A percentile compares a stretch with the other conserved stretches of the same genome.
These are phyloP conservation scores for Epirrhoe alternata DNA, from an alignment of 2,888 invertebrate genomes.

Conservation along the genomic window DNA sequence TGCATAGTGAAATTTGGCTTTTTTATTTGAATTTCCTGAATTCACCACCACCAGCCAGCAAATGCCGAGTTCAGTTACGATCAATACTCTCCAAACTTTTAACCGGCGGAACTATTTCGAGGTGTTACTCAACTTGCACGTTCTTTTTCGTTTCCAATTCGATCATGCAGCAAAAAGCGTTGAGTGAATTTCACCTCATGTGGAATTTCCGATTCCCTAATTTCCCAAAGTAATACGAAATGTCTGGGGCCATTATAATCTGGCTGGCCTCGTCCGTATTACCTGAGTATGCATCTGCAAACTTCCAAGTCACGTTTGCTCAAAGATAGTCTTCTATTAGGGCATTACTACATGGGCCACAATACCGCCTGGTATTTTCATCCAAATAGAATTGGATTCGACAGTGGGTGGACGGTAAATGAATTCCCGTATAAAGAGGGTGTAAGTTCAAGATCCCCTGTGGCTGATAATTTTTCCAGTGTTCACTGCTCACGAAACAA, in stretches of 20 bases:
- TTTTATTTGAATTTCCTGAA: background rate
- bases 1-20: background rate
- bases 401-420: background rate
- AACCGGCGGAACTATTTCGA: slow-evolving; percentile 13
- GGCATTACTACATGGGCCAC: background rate
- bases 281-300: slow-evolving; percentile 14
- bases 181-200: slow-evolving; percentile 13
- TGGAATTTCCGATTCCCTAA: slow-evolving; percentile 7
- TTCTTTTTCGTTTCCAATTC: slow-evolving; percentile 11
- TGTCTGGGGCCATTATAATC: slow-evolving; percentile 20
- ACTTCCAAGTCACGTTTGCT: slow-evolving; percentile 50
- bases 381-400: background rate
- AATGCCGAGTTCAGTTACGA: background rate
- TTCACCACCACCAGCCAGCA: background rate
- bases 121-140: slow-evolving; percentile 17
- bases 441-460: background rate
- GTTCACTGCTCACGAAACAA: too few relatives aligned
- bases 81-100: slow-evolving; percentile 19
- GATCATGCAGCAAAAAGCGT: slow-evolving; percentile 18
- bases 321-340: slow-evolving; percentile 35
- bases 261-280: slow-evolving; percentile 19
- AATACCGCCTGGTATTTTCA: background rate
- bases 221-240: background rate
- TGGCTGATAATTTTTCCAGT: too few relatives aligned
- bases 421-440: background rate